Evolutionary conservation across 2,888 invertebrate species (phyloP).

Genomic region (Nasonovia ribisnigri): DNA sequence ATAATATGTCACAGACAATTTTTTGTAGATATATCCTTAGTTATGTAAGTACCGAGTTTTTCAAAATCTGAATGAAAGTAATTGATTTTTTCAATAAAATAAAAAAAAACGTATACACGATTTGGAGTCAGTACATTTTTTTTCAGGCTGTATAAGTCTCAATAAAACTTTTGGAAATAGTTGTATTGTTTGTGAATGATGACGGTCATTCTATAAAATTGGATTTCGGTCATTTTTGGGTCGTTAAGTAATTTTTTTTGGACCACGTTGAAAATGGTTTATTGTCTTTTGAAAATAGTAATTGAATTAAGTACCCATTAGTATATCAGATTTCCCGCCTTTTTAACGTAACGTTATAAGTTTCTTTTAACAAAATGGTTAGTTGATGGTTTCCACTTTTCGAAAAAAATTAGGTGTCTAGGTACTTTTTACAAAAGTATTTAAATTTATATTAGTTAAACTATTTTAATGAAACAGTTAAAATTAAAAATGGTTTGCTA

Average conservation of each 20-base stretch:
- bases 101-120: not conserved
- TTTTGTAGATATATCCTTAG: not conserved
- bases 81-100: constrained; percentile 19
- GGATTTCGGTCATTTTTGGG: constrained; percentile 14
- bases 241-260: not conserved
- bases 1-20: too few relatives aligned
- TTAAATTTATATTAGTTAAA: not conserved
- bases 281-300: not conserved
- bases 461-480: not conserved
- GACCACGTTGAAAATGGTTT: not conserved
- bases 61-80: not conserved
- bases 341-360: not conserved
- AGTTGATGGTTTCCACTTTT: not conserved
- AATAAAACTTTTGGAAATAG: constrained; percentile 25
- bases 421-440: not conserved
- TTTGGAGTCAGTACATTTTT: constrained; percentile 21
- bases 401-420: not conserved
- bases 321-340: not conserved
- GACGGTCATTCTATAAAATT: constrained; percentile 46
- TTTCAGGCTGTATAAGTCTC: not conserved
- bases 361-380: not conserved
- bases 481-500: not conserved
- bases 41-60: not conserved
- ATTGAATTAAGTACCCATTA: constrained; percentile 1
- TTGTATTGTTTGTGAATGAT: constrained; percentile 50